These are phyloP conservation scores for Psilanteris sp. DNA, from an alignment of 1,140 invertebrate species.

Conservation along the genomic window DNA sequence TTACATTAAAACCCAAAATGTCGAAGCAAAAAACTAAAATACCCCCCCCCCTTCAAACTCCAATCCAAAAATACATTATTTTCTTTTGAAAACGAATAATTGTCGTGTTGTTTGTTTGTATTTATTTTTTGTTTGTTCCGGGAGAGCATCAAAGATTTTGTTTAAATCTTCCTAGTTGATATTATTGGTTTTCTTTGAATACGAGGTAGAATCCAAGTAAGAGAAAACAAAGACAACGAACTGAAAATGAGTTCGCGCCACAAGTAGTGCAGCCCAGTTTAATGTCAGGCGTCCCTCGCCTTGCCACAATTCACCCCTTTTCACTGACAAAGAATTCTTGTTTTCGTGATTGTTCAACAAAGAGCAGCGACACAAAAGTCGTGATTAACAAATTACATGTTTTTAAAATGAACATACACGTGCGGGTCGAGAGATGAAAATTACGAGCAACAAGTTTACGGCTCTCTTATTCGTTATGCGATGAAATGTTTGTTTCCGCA, in stretches of 20 bases:
- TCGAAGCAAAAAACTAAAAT: too few species aligned
- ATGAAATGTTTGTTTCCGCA: too few species aligned
- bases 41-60: too few species aligned
- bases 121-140: too few species aligned
- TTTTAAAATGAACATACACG: slow-evolving; percentile 17
- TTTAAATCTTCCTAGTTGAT: slow-evolving; percentile 14
- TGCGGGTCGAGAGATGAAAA: slow-evolving; percentile 1
- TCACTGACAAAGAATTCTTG: slow-evolving; percentile 21
- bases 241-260: slow-evolving; percentile 31
- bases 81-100: too few species aligned
- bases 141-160: slow-evolving; percentile 1
- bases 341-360: slow-evolving; percentile 18
- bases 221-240: not conserved
- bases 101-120: too few species aligned
- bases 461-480: too few species aligned
- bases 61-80: too few species aligned
- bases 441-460: slow-evolving; percentile 24
- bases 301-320: slow-evolving; percentile 36
- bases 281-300: slow-evolving; percentile 64
- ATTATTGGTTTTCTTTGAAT: slow-evolving; percentile 45
- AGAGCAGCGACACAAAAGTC: slow-evolving; percentile 12
- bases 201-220: too few species aligned
- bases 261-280: slow-evolving; percentile 76
- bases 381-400: slow-evolving; percentile 27
- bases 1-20: too few species aligned